phyloP scores from a whole-genome alignment of 2,888 invertebrate species.

The Plebejus melissa region DNA sequence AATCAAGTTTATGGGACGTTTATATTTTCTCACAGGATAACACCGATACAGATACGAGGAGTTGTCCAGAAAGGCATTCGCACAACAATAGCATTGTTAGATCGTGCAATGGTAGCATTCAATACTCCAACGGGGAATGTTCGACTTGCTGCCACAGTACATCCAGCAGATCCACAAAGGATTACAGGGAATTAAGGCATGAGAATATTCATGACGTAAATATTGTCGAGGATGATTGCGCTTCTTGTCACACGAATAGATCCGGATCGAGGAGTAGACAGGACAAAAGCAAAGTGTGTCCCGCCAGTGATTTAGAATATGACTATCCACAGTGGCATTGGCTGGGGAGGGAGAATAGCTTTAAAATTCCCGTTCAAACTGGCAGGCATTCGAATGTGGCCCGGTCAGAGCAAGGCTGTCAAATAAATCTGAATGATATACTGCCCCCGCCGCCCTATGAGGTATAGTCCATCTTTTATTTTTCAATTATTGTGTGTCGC shows the following conservation, averaged over 20 bases:
- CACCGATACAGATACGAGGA: slow-evolving; percentile 68
- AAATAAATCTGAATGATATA: slow-evolving; percentile 83
- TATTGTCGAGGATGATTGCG: slow-evolving; percentile 67
- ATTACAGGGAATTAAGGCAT: slow-evolving; percentile 68
- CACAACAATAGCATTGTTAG: slow-evolving; percentile 75
- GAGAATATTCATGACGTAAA: slow-evolving; percentile 67
- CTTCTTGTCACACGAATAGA: slow-evolving; percentile 70
- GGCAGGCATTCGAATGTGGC: slow-evolving; percentile 70
- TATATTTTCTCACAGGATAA: slow-evolving; percentile 61
- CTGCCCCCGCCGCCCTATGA: slow-evolving; percentile 82
- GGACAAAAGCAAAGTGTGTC: slow-evolving; percentile 75
- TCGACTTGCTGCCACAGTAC: slow-evolving; percentile 74
- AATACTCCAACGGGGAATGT: slow-evolving; percentile 73
- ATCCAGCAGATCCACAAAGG: slow-evolving; percentile 71
- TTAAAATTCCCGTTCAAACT: slow-evolving; percentile 74
- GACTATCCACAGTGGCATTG: slow-evolving; percentile 76
- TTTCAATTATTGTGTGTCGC: slow-evolving; percentile 24
- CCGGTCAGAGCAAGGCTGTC: slow-evolving; percentile 75
- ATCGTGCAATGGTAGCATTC: slow-evolving; percentile 72
- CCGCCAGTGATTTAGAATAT: slow-evolving; percentile 72
- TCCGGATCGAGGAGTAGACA: slow-evolving; percentile 71
- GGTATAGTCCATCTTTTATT: slow-evolving; percentile 48
- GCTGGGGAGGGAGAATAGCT: slow-evolving; percentile 74
- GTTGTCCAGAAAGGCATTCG: slow-evolving; percentile 69
- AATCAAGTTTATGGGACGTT: slow-evolving; percentile 31